Base-by-base conservation (phyloP, 2,797 vertebrate genomes). In the Scarus forsteni region DNA sequence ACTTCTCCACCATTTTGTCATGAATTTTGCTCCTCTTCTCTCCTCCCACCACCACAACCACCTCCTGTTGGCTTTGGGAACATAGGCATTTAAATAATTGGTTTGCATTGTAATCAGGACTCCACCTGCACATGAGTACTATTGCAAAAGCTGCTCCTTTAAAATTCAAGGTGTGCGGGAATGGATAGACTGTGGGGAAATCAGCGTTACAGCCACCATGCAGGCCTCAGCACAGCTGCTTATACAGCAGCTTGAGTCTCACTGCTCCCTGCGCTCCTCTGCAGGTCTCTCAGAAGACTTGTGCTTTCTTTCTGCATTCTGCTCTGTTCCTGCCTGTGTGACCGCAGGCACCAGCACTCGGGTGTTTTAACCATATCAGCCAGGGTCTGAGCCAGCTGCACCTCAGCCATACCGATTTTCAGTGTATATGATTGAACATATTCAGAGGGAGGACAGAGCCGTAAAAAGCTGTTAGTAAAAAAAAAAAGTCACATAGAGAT, bases 311-410 rank as follows among this genome's bases (percentile, higher is more conserved):
- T 83, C 77, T 83, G 81, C 73, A 79, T 90, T 88, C 78, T 80
- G 80, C 77, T 70, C 77, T 78, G 63, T 38, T 60, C 51, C 40
- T 60, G 69, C 70, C 44, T 72, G 76, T 75, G 67, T 72, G 16
- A 64, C 65, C 71, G 81, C 85, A 83, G 74, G 85, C 66, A 57
- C 66, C 70, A 82, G 76, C 77, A 69, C 79, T 75, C 52, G 18
- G 81, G 77, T 70, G 81, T 89, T 92, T 92, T 89, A 92, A 88
- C 88, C 80, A 87, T 81, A 91, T 91, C 92, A 89, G 84, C 86
- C 85, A 91, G 87, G 91, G 81, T 88, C 84, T 85, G 50, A 81
- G 89, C 89, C 89, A 91, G 81, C 79, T 78, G 74, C 84, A 84
- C 79, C 79, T 85, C 68, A 77, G 73, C 79, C 84, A 75, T 81